Evolutionary conservation across 2,888 invertebrate species (phyloP), one percentile per base, ranked within the genome.

Genomic region (Conus canariensis): DNA sequence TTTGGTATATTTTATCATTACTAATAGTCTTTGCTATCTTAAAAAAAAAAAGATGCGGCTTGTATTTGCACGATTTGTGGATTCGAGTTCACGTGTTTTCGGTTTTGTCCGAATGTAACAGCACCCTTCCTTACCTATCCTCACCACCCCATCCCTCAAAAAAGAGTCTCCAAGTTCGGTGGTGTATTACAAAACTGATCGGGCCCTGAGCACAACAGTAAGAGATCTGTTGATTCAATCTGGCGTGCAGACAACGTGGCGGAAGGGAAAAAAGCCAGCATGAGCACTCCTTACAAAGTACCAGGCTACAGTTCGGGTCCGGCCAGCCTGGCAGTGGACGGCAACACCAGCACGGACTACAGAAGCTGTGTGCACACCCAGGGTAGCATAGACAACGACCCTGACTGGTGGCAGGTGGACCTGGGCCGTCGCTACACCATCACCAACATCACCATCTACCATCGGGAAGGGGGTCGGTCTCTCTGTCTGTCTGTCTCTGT

Each of bases 401-500:
- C 82, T 2, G 30, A 59, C 67, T 86, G 60, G 60, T 86, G 86
- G 86, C 64, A 64, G 86, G 86, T 86, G 86, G 86, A 86, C 45
- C 86, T 86, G 64, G 86, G 86, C 25, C 59, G 30, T 12, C 2
- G 22, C 16, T 86, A 67, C 86, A 86, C 86, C 64, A 19, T 86
- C 86, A 86, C 30, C 30, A 16, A 64, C 64, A 60, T 86, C 86
- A 86, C 64, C 22, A 67, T 86, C 86, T 86, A 86, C 67, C 82
- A 83, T 22, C 16, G 82, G 80, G 80, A 80, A 80, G 80, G 80
- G 16, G 80, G 45, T 80, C 3, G 10, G 80, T 83, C 45, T 45
- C 45, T 45, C 45, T 4, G 45, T 45, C 45, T 45, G 45, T 45
- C 45, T 45, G 30, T 30, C 45, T 45, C 45, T 45, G 45, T 45